Conservation (phyloP, 2,113 vertebrate species). For the Cynopterus brachyotis region DNA sequence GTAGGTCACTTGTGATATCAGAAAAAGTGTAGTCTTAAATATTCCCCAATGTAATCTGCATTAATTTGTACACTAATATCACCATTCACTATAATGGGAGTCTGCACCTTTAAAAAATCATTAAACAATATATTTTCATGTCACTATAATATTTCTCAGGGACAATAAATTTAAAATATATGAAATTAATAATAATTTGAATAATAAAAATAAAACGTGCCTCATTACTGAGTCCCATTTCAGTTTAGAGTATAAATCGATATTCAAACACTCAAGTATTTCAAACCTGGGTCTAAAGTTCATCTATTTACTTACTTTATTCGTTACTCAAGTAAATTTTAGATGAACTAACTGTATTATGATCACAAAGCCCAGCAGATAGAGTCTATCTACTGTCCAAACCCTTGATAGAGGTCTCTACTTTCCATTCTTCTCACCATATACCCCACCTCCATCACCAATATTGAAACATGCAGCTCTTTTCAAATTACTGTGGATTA, state of each 20-base stretch:
- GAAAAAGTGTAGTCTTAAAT: neutral
- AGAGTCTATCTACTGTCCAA: neutral
- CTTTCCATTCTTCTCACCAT: neutral
- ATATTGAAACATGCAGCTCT: neutral
- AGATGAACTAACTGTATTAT: neutral
- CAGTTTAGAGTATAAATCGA: neutral
- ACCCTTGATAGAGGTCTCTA: neutral
- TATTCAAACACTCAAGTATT: neutral
- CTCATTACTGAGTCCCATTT: neutral
- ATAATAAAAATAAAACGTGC: neutral
- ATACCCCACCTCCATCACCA: neutral
- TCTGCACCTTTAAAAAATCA: neutral
- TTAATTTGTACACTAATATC: neutral
- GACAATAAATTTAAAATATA: neutral
- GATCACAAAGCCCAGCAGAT: neutral
- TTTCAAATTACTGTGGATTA: neutral
- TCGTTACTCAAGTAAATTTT: neutral
- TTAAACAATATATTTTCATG: neutral
- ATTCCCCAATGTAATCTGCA: neutral
- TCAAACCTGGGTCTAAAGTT: neutral
- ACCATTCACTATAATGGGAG: neutral
- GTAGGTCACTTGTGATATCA: constrained; percentile 11
- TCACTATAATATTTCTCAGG: neutral
- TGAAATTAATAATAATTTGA: neutral
- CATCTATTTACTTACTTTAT: neutral